phyloP scores from a whole-genome alignment of 2,797 vertebrate genomes.

The Chrysolophus pictus region DNA sequence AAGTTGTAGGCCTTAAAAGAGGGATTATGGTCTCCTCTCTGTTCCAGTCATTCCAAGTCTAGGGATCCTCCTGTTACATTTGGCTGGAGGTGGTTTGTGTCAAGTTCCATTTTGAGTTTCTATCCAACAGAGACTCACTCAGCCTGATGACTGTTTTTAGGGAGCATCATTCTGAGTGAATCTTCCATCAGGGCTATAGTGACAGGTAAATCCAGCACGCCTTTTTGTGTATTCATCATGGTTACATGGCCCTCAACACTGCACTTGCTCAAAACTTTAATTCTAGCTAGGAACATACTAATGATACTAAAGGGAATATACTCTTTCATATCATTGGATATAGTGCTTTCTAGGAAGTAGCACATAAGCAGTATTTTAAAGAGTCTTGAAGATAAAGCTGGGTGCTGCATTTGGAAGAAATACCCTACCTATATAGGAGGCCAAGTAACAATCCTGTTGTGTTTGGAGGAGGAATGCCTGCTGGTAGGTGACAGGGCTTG shows the following conservation, averaged over 20 bases:
- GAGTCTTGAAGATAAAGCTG: background rate
- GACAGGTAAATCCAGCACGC: background rate
- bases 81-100: background rate
- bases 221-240: background rate
- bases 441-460: accelerated
- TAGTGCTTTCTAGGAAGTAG: background rate
- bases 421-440: background rate
- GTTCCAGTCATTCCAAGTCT: background rate
- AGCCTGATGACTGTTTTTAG: background rate
- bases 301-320: background rate
- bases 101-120: background rate
- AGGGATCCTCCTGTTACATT: background rate
- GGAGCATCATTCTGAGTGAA: background rate
- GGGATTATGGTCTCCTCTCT: background rate
- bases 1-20: background rate
- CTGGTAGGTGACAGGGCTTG: background rate
- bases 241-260: background rate
- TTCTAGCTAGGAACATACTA: background rate
- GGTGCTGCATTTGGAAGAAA: slow-evolving; percentile 4
- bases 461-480: background rate
- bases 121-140: background rate
- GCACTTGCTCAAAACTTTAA: background rate
- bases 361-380: background rate
- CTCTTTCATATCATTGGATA: background rate
- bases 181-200: background rate